Conservation (phyloP, 1,140 invertebrate genomes). For the Panonychus citri region DNA sequence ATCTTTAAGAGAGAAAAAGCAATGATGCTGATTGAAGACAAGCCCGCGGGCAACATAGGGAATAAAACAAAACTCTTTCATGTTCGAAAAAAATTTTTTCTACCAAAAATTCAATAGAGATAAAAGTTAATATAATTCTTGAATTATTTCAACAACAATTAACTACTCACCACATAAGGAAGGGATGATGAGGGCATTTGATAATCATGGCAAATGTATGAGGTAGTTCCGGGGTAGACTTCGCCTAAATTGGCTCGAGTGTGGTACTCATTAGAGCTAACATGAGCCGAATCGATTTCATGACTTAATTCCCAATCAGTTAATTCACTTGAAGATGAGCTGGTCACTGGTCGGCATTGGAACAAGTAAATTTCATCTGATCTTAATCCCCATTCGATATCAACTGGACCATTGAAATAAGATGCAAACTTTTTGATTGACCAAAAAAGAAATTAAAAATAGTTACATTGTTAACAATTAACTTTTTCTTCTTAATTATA, state of each 20-base stretch:
- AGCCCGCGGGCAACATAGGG: neutral
- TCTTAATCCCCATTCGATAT: conserved; percentile 15
- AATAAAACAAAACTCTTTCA: neutral
- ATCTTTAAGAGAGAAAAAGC: neutral
- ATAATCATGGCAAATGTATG: neutral
- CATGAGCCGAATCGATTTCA: conserved; percentile 9
- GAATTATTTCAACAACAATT: too few species aligned
- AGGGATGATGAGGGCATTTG: neutral
- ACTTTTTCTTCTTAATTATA: conserved; percentile 4
- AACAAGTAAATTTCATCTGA: conserved; percentile 2
- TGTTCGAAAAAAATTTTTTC: neutral
- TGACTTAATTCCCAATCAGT: conserved; percentile 11
- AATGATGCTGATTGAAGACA: neutral
- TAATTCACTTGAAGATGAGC: neutral
- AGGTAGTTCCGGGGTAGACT: conserved; percentile 1
- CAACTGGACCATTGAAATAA: conserved; percentile 4
- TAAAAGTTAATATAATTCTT: too few species aligned
- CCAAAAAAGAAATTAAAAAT: too few species aligned
- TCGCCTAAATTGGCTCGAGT: conserved; percentile 12
- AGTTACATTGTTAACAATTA: too few species aligned
- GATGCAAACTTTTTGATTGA: conserved; percentile 4
- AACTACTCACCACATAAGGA: neutral
- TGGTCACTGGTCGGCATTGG: conserved; percentile 14
- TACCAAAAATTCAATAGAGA: too few species aligned
- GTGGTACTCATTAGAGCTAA: conserved; percentile 7